Conservation (phyloP, 2,797 vertebrate species). For the Anniella stebbinsi region DNA sequence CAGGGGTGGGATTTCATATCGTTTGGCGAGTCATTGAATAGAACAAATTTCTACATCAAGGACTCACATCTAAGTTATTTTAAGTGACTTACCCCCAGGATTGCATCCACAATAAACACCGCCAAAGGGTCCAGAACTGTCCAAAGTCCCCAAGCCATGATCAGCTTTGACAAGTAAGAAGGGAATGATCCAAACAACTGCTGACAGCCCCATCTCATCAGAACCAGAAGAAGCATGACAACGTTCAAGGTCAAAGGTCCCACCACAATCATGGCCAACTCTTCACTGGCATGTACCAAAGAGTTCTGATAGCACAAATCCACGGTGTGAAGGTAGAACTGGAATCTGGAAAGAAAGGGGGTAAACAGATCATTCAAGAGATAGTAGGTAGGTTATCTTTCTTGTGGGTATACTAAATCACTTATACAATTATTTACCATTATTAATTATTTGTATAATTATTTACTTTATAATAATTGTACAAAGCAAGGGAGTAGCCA, state of each 20-base stretch:
- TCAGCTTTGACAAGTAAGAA: slow-evolving; percentile 96
- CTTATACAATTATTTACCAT: not conserved
- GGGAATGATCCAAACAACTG: slow-evolving; percentile 92
- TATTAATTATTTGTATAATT: not conserved
- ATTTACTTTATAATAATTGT: slow-evolving; percentile 5
- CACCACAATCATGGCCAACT: slow-evolving; percentile 88
- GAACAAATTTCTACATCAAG: slow-evolving; percentile 88
- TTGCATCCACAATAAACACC: slow-evolving; percentile 91
- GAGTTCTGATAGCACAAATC: slow-evolving; percentile 92
- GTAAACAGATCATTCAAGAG: not conserved
- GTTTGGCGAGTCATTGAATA: slow-evolving; percentile 67
- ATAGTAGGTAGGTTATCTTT: not conserved
- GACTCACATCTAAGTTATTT: slow-evolving; percentile 90
- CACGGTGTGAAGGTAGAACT: slow-evolving; percentile 87
- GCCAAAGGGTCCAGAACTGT: slow-evolving; percentile 96
- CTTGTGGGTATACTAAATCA: not conserved
- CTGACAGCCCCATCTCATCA: slow-evolving; percentile 98
- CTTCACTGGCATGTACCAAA: slow-evolving; percentile 88
- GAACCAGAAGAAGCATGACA: slow-evolving; percentile 87
- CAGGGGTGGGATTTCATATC: slow-evolving; percentile 68
- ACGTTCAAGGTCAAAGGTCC: slow-evolving; percentile 93
- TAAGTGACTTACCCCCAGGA: slow-evolving; percentile 99
- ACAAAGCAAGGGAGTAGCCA: not conserved
- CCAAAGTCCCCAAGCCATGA: slow-evolving; percentile 96
- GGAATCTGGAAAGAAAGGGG: slow-evolving; percentile 82